These are phyloP conservation scores for Dreissena polymorpha DNA, from an alignment of 1,140 invertebrate genomes.

Conservation along the genomic window DNA sequence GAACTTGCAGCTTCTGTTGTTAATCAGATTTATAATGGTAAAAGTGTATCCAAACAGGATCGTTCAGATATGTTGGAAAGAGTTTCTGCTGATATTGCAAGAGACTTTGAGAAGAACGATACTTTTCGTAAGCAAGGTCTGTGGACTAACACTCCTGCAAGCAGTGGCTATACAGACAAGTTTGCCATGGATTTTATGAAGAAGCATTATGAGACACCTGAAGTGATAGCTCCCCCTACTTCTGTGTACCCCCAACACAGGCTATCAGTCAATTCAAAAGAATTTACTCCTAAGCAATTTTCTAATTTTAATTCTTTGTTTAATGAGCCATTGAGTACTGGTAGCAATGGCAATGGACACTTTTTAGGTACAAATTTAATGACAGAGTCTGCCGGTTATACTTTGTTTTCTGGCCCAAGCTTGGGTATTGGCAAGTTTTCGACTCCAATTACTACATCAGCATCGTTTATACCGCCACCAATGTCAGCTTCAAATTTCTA, in stretches of 20 bases:
- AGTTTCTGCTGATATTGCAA: slow-evolving; percentile 61
- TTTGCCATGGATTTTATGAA: slow-evolving; percentile 62
- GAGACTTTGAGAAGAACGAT: slow-evolving; percentile 54
- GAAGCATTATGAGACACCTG: slow-evolving; percentile 55
- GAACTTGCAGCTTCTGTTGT: slow-evolving; percentile 63
- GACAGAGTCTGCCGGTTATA: slow-evolving; percentile 36
- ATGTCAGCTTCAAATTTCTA: too few relatives aligned
- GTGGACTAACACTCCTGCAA: slow-evolving; percentile 46
- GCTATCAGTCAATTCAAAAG: not conserved
- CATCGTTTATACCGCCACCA: slow-evolving; percentile 5
- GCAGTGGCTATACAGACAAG: slow-evolving; percentile 37
- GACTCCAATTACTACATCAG: not conserved
- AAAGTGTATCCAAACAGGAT: slow-evolving; percentile 43
- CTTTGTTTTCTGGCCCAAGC: slow-evolving; percentile 32
- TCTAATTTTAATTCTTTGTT: slow-evolving; percentile 27
- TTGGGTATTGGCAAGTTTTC: slow-evolving; percentile 30
- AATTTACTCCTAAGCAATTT: slow-evolving; percentile 26
- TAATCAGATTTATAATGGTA: slow-evolving; percentile 53
- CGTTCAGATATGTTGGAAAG: slow-evolving; percentile 39
- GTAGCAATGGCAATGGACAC: not conserved
- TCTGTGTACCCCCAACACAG: slow-evolving; percentile 22
- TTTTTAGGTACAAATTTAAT: not conserved
- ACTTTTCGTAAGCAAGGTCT: slow-evolving; percentile 33
- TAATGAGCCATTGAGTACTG: not conserved
- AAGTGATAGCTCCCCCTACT: slow-evolving; percentile 18